Base-by-base conservation (phyloP, 2,888 invertebrate species). In the Chesias legatella region DNA sequence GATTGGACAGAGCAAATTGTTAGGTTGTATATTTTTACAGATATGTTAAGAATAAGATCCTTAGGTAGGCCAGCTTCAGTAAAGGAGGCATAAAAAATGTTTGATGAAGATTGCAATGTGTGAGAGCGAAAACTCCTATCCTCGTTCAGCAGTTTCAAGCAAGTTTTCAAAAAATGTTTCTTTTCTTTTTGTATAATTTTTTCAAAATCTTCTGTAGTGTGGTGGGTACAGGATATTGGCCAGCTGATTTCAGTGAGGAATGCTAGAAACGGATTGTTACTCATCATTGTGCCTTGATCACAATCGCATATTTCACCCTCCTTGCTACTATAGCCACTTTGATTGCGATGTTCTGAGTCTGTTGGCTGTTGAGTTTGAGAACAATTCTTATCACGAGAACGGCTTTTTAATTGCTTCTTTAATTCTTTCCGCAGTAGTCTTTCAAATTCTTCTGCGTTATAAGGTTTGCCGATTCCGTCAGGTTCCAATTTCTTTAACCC, bases 1-100 rank as follows among this genome's bases (percentile, higher is more conserved):
- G 40, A 40, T 36, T 45, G 45, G 7, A 45, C 45, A 23, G 36
- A 32, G n/a, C 36, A 36, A 8, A 41, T 25, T 8, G 36, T 45
- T 27, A 29, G 28, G 23, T 45, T 45, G 22, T 45, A 40, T 26
- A 45, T 33, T n/a, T 17, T 33, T 11, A 36, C 17, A 11, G 45
- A 29, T 24, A 45, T 33, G 6, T 37, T n/a, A n/a, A 22, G 13
- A 3, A n/a, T n/a, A n/a, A 17, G 13, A 3, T 17, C 13, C 5
- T 17, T 5, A 2, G 13, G 13, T 17, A 17, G 5, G 2, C 2
- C 13, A 17, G 5, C 13, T 17, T 17, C 5, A 5, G 5, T 17
- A 5, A 17, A 17, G 13, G 13, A 17, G 13, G 13, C 2, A 17
- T 17, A 2, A 2, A 17, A 17, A 2, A 17, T 17, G 5, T 17